Conservation (phyloP, 1,140 invertebrate genomes). For the Cheumatopsyche charites region DNA sequence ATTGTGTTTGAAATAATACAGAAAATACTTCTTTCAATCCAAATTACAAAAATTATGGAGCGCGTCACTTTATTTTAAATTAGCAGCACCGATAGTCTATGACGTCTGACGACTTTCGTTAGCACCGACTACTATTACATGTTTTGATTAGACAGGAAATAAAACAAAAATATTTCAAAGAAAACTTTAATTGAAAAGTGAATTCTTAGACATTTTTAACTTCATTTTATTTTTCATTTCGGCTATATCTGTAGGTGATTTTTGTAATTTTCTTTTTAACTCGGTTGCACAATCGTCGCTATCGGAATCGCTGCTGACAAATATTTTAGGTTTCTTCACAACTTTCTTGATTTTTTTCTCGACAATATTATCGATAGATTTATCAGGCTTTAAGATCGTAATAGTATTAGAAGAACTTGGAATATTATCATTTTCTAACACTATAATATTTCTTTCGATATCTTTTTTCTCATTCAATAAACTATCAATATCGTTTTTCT, state of each 20-base stretch:
- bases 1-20: no score
- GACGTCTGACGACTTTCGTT: no score
- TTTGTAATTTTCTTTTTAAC: slow-evolving; percentile 24
- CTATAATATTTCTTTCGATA: background rate
- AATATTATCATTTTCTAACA: slow-evolving; percentile 12
- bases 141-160: background rate
- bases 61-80: no score
- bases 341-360: background rate
- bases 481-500: no score
- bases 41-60: no score
- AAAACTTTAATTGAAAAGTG: slow-evolving; percentile 31
- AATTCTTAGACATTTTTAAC: slow-evolving; percentile 25
- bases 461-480: background rate
- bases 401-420: no score
- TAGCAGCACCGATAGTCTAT: no score
- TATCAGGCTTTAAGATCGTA: background rate
- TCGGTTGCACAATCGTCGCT: background rate
- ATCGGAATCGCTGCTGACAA: background rate
- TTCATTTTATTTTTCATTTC: slow-evolving; percentile 30
- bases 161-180: background rate
- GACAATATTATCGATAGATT: background rate
- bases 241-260: background rate
- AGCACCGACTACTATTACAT: no score
- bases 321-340: no score
- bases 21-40: no score